Conservation (phyloP, 2,888 invertebrate species). For the Frankliniella fusca region DNA sequence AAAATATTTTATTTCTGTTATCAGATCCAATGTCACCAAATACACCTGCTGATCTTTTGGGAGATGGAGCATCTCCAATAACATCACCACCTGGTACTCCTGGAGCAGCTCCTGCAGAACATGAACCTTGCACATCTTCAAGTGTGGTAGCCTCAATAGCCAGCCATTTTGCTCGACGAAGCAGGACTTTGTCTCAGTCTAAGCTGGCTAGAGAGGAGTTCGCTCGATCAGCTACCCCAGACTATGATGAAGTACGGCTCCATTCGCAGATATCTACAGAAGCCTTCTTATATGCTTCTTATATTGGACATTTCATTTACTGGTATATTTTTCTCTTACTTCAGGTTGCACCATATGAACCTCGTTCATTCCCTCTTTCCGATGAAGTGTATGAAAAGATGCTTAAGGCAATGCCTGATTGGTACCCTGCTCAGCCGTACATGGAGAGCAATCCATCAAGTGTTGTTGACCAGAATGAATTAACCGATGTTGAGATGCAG, state of each 20-base stretch:
- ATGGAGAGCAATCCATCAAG: slow-evolving; percentile 31
- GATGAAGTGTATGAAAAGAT: slow-evolving; percentile 66
- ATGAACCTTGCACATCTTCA: neutral
- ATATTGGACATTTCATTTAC: neutral
- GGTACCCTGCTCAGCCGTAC: slow-evolving; percentile 36
- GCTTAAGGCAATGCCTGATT: slow-evolving; percentile 61
- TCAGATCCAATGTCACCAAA: slow-evolving; percentile 61
- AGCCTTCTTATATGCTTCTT: neutral
- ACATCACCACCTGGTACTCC: slow-evolving; percentile 55
- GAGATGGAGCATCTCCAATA: slow-evolving; percentile 49
- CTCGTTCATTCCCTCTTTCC: slow-evolving; percentile 67
- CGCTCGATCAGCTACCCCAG: neutral
- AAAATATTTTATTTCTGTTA: slow-evolving; percentile 32
- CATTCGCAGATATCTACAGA: slow-evolving; percentile 42
- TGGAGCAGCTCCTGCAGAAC: slow-evolving; percentile 41
- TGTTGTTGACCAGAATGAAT: slow-evolving; percentile 34
- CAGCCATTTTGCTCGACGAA: slow-evolving; percentile 42
- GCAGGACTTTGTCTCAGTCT: slow-evolving; percentile 53
- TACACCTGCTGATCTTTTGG: slow-evolving; percentile 46
- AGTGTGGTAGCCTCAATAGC: neutral
- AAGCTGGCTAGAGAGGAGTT: slow-evolving; percentile 46
- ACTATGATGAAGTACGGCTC: slow-evolving; percentile 27
- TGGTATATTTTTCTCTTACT: slow-evolving; percentile 41
- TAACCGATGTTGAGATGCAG: slow-evolving; percentile 38
- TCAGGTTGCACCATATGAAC: slow-evolving; percentile 69